Percentiles rank a stretch among this genome's conserved stretches.
These are phyloP conservation scores for Halictus rubicundus DNA, from an alignment of 1,140 invertebrate species.

Conservation along the genomic window DNA sequence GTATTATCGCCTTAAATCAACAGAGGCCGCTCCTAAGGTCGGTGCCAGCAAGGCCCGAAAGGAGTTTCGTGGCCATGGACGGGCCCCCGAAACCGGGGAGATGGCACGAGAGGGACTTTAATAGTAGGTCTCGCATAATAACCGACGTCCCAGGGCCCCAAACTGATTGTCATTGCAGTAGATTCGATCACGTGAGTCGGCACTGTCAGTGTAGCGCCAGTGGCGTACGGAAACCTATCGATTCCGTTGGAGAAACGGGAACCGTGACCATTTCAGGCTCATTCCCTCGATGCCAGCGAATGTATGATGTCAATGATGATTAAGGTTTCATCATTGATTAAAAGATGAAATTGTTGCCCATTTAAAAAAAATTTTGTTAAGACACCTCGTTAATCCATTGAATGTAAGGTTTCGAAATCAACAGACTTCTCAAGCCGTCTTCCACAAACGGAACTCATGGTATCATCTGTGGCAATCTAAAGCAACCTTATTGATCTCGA, in stretches of 20 bases:
- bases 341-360: too few relatives aligned
- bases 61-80: constrained; percentile 23
- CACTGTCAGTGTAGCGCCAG: constrained; percentile 49
- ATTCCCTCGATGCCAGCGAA: neutral
- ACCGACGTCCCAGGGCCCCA: constrained; percentile 68
- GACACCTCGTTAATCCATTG: too few relatives aligned
- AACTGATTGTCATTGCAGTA: constrained; percentile 77
- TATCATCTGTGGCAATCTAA: neutral
- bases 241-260: neutral
- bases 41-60: constrained; percentile 10
- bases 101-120: constrained; percentile 68
- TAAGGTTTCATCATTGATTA: too few relatives aligned
- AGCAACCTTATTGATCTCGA: too few relatives aligned
- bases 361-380: too few relatives aligned
- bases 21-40: constrained; percentile 71
- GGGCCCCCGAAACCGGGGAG: constrained; percentile 33
- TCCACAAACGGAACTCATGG: neutral
- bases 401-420: too few relatives aligned
- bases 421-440: too few relatives aligned
- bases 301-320: neutral
- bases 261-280: neutral
- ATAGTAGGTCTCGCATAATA: constrained; percentile 78
- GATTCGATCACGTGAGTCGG: constrained; percentile 73
- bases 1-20: constrained; percentile 79
- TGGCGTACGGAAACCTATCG: neutral